Conservation (phyloP, 1,140 invertebrate genomes). For the Kradibia gibbosae region DNA sequence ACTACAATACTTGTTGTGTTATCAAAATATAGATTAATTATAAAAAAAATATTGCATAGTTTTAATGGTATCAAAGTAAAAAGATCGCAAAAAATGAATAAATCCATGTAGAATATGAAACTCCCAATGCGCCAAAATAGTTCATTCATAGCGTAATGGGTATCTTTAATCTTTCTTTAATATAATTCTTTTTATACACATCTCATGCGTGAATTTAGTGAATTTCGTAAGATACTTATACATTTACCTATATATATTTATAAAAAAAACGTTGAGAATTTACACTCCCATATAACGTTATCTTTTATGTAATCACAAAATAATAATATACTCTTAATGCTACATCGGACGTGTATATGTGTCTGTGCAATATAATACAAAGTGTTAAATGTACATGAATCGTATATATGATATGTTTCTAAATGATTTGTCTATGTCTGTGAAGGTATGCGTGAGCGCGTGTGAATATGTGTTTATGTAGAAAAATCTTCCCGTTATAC, state of each 20-base stretch:
- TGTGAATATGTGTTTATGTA: neutral
- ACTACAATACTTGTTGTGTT: neutral
- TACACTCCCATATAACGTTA: slow-evolving; percentile 27
- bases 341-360: slow-evolving; percentile 14
- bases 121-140: slow-evolving; percentile 20
- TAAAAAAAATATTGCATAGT: neutral
- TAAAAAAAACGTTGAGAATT: slow-evolving; percentile 35
- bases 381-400: slow-evolving; percentile 50
- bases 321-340: slow-evolving; percentile 45
- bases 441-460: neutral
- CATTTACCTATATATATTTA: slow-evolving; percentile 26
- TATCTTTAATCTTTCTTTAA: slow-evolving; percentile 10
- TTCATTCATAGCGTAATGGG: slow-evolving; percentile 7
- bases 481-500: neutral
- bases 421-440: slow-evolving; percentile 3
- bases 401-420: slow-evolving; percentile 24
- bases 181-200: slow-evolving; percentile 5
- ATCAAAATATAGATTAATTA: neutral
- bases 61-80: neutral
- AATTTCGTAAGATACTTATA: slow-evolving; percentile 30
- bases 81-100: slow-evolving; percentile 2
- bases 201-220: neutral
- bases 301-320: slow-evolving; percentile 42
- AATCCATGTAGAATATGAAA: neutral
- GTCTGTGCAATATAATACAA: slow-evolving; percentile 53